Base-by-base conservation (phyloP, 2,797 vertebrate genomes). In the Peromyscus aztecus region DNA sequence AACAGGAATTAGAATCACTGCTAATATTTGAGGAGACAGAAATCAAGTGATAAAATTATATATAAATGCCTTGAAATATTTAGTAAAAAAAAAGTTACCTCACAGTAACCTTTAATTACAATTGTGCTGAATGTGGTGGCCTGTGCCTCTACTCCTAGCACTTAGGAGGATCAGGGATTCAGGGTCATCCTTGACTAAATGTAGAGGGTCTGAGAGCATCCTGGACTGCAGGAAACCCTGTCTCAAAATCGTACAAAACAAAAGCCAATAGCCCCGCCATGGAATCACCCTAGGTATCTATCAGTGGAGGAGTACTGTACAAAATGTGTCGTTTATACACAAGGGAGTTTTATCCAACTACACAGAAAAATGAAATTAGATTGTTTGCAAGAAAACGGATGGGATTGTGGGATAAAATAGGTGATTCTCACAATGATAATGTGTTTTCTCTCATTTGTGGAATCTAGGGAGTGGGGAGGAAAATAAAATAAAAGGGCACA, bases 31-130 rank as follows among this genome's bases (percentile, higher is more conserved):
- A 65, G 8, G 65, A 52, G 13, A 43, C 63, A 65, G 71, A 57
- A 77, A 76, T 63, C 49, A 81, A 75, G 37, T 89, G 40, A 84
- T 93, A 87, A 90, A 77, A 83, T 59, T 86, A 31, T 77, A 82
- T 86, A 31, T 77, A 82, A 29, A n/a, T 80, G 49, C 49, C 91
- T 89, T 81, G 31, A 91, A 91, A 24, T 84, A 89, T 91, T 29
- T 89, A 91, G 16, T 43, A 52, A 52, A 52, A 52, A 52, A 52
- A 52, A 52, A 52, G 49, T 52, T 52, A 52, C n/a, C 24, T 95
- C 19, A 52, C n/a, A 84, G 34, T 69, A 84, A 61, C 49, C 78
- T 84, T 93, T 89, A 27, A 90, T n/a, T 34, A 59, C 61, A 34
- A n/a, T 40, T 59, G 10, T 88, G 67, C 52, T 43, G 27, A 88